Conservation (phyloP, 2,888 invertebrate genomes). For the Stenchaetothrips biformis region DNA sequence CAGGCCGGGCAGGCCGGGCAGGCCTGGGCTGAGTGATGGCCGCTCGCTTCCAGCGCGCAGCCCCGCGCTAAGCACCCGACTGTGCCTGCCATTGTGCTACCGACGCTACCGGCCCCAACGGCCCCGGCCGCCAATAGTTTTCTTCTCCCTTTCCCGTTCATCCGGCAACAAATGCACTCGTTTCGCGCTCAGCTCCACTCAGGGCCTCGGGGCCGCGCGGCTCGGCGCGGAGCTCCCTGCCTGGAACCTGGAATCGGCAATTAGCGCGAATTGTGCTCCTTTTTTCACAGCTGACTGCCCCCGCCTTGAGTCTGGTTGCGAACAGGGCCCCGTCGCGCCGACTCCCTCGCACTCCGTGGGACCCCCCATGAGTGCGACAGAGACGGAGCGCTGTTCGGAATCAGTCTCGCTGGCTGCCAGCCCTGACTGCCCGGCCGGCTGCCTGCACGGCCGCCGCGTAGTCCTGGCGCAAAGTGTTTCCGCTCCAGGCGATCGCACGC, state of each 20-base stretch:
- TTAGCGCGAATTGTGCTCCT: background rate
- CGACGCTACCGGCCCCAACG: background rate
- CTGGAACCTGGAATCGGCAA: background rate
- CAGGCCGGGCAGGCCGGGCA: background rate
- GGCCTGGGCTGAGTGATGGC: conserved; percentile 9
- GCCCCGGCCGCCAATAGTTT: background rate
- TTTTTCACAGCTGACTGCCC: background rate
- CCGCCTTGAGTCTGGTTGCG: background rate
- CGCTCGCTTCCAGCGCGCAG: background rate
- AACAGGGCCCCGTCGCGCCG: too few relatives aligned
- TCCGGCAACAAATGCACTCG: background rate
- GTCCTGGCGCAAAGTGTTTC: background rate
- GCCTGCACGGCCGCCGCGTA: background rate
- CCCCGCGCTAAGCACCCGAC: conserved; percentile 9
- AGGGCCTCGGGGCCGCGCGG: background rate
- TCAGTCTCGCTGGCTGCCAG: background rate
- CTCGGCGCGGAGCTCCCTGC: background rate
- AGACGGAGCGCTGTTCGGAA: background rate
- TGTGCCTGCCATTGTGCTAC: conserved; percentile 18
- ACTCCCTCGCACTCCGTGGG: too few relatives aligned
- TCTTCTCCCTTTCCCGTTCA: background rate
- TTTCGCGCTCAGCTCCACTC: background rate
- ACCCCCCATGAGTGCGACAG: background rate
- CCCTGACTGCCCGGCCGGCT: background rate
- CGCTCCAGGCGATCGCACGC: too few relatives aligned